These are phyloP conservation scores for Gouania willdenowi DNA, from an alignment of 2,797 vertebrate genomes.

Conservation along the genomic window DNA sequence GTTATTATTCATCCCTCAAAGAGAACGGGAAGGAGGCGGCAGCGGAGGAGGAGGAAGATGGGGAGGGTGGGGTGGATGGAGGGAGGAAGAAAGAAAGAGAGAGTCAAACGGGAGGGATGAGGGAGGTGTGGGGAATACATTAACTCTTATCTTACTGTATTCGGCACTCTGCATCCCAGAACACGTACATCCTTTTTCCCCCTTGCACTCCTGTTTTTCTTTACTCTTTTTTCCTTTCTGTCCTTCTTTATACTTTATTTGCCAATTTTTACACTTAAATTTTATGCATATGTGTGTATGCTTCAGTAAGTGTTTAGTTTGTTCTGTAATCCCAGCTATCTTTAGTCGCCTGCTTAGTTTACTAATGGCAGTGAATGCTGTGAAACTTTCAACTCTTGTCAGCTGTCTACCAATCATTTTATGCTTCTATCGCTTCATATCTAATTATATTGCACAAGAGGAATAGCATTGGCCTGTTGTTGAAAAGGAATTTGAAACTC, in stretches of 20 bases:
- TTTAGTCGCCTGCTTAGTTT: slow-evolving; percentile 47
- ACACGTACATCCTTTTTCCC: slow-evolving; percentile 37
- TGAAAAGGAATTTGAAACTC: too few species aligned
- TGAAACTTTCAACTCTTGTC: slow-evolving; percentile 24
- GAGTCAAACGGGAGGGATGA: slow-evolving; percentile 57
- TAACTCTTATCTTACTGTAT: slow-evolving; percentile 71
- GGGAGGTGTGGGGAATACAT: slow-evolving; percentile 62
- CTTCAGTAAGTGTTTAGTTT: slow-evolving; percentile 30
- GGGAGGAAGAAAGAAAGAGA: slow-evolving; percentile 58
- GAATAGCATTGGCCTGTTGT: slow-evolving; percentile 16
- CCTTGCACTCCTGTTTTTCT: slow-evolving; percentile 18
- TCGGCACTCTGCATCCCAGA: slow-evolving; percentile 64
- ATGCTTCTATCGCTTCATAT: slow-evolving; percentile 16
- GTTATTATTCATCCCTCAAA: slow-evolving; percentile 82
- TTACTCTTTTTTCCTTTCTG: slow-evolving; percentile 40
- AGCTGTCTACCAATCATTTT: slow-evolving; percentile 19
- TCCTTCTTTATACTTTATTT: slow-evolving; percentile 32
- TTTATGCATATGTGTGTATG: slow-evolving; percentile 24
- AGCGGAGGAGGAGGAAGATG: slow-evolving; percentile 12
- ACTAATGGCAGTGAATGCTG: slow-evolving; percentile 37
- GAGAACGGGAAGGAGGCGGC: slow-evolving; percentile 60
- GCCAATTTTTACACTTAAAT: slow-evolving; percentile 47
- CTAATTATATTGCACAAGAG: slow-evolving; percentile 17
- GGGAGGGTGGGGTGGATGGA: slow-evolving; percentile 39
- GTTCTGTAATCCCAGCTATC: slow-evolving; percentile 32